These are phyloP conservation scores for Gerris buenoi DNA, from an alignment of 1,140 invertebrate species.

Conservation along the genomic window DNA sequence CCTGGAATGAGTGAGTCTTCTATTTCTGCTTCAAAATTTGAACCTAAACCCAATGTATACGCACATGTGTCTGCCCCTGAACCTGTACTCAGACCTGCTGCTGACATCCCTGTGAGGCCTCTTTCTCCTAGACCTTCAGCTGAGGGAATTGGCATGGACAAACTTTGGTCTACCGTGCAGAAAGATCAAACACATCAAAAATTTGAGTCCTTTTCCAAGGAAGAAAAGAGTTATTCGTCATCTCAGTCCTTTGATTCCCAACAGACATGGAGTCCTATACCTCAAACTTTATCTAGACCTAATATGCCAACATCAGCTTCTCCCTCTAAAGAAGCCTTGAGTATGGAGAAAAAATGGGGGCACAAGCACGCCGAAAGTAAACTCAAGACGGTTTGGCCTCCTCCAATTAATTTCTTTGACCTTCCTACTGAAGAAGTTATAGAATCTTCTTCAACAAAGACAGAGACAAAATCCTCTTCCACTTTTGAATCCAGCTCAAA, in stretches of 20 bases:
- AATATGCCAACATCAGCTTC: slow-evolving; percentile 16
- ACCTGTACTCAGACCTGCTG: slow-evolving; percentile 9
- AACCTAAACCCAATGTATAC: slow-evolving; percentile 5
- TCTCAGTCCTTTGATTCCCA: not conserved
- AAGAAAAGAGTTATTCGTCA: slow-evolving; percentile 3
- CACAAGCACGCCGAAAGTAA: slow-evolving; percentile 33
- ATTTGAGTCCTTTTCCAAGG: not conserved
- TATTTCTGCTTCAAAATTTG: not conserved
- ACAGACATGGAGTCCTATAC: not conserved
- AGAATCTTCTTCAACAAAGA: not conserved
- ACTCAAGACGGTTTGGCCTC: slow-evolving; percentile 36
- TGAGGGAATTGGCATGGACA: slow-evolving; percentile 44
- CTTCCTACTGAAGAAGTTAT: not conserved
- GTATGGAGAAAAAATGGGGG: slow-evolving; percentile 32
- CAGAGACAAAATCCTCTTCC: not conserved
- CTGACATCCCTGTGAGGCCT: slow-evolving; percentile 14
- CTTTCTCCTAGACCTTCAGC: slow-evolving; percentile 36
- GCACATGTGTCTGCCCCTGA: slow-evolving; percentile 5
- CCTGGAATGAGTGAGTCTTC: not conserved
- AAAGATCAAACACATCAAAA: slow-evolving; percentile 3
- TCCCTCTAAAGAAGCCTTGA: slow-evolving; percentile 24
- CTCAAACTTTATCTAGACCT: not conserved
- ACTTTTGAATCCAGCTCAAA: slow-evolving; percentile 4
- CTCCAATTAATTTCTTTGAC: slow-evolving; percentile 15
- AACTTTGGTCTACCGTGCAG: slow-evolving; percentile 34